Evolutionary conservation across 2,797 vertebrate species (phyloP), one percentile per base, ranked within the genome.

Genomic region (Myotis pilosus): DNA sequence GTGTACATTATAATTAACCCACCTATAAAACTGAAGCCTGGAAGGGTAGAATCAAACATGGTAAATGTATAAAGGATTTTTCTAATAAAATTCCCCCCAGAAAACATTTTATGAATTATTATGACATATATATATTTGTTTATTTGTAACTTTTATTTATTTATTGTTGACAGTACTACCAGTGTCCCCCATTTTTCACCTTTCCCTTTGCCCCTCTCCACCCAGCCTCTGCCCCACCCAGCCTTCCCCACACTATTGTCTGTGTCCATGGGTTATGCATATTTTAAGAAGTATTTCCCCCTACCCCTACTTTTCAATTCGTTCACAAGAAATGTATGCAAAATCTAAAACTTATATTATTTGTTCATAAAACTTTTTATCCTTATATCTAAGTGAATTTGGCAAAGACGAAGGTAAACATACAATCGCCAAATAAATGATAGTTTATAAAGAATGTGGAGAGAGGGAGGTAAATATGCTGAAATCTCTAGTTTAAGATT

Each of bases 321-420:
- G 23, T 53, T 9, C 13, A 66, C 7, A 91, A 91, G 12, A 86
- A 91, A 88, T 71, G 20, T 78, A 38, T 74, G 38, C 8, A 44
- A 64, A 22, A 19, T 80, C 8, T 76, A 83, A 95, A 55, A 78
- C 55, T 62, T 71, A 30, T 68, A 66, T 75, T 36, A 91, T 64
- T 57, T 83, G 11, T 94, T 97, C 83, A 19, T 86, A 82, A 85
- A 22, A 66, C 22, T 33, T 57, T 79, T 71, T 17, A 69, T 90
- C 53, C 33, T 93, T 78, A 79, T 90, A 30, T 93, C 4, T 71
- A 92, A 74, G n/a, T 55, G 30, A 92, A 92, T 71, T 94, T 82
- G 49, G 47, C 4, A 10, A 87, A 53, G 20, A 8, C 80, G 66
- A 71, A 88, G 23, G 74, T 53, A 80, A 90, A 68, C 80, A 91